phyloP scores from a whole-genome alignment of 2,797 vertebrate genomes.

The Schizopygopsis pylzovi region DNA sequence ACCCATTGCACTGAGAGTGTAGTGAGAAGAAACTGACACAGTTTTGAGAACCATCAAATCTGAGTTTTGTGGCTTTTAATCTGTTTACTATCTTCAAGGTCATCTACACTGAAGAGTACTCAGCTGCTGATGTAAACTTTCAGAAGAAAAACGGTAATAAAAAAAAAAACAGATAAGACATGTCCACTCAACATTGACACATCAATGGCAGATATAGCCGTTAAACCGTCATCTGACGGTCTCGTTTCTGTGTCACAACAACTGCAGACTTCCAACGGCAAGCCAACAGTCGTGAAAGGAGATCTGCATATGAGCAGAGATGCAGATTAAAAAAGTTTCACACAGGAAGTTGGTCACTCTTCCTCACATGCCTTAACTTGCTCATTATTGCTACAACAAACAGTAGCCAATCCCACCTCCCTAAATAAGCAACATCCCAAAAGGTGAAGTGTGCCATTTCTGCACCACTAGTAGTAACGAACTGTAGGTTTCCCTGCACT shows the following conservation, averaged over 20 bases:
- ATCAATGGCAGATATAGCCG: not conserved
- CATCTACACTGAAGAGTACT: not conserved
- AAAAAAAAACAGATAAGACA: not conserved
- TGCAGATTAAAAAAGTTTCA: not conserved
- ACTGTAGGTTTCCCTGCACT: not conserved
- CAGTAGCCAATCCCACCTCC: not conserved
- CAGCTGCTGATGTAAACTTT: not conserved
- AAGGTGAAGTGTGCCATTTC: not conserved
- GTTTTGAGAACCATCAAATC: not conserved
- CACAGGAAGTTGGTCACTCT: not conserved
- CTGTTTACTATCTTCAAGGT: not conserved
- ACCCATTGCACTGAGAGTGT: not conserved
- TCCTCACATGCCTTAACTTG: not conserved
- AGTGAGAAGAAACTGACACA: slow-evolving; percentile 1
- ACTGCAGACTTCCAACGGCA: not conserved
- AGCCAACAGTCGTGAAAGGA: not conserved
- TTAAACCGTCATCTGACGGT: not conserved
- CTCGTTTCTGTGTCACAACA: not conserved
- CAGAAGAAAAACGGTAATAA: not conserved
- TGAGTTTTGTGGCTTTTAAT: slow-evolving; percentile 1
- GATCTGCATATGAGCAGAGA: not conserved
- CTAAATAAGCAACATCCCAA: not conserved
- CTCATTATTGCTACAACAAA: not conserved
- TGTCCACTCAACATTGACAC: not conserved
- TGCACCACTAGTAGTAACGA: not conserved